Evolutionary conservation across 2,113 vertebrate genomes (phyloP).

Genomic region (Thalassarche chlororhynchos): DNA sequence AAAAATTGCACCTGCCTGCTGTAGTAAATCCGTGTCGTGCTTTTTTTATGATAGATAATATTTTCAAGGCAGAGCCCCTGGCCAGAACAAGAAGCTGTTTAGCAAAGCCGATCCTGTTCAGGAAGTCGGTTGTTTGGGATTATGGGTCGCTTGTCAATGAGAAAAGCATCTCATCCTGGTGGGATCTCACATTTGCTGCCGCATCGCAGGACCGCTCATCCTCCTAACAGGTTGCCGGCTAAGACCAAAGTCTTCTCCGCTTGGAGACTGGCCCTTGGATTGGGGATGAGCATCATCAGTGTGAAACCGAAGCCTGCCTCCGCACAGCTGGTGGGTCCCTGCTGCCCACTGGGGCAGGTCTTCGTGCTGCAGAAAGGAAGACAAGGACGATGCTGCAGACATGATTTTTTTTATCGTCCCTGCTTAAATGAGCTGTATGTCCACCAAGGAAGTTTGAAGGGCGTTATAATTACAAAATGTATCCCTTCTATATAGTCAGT

Average conservation of each 20-base stretch:
- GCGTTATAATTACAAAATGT: constrained; percentile 58
- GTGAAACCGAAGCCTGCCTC: constrained; percentile 50
- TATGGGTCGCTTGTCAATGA: background rate
- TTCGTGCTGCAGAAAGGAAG: constrained; percentile 46
- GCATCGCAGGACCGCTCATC: background rate
- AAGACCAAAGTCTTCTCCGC: background rate
- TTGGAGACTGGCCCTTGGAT: background rate
- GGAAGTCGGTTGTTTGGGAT: background rate
- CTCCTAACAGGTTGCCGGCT: background rate
- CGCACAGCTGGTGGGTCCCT: constrained; percentile 37
- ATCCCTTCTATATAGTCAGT: constrained; percentile 41
- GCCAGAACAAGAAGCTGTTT: background rate
- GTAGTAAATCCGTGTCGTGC: constrained; percentile 32
- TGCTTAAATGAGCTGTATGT: constrained; percentile 50
- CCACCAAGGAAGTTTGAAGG: constrained; percentile 55
- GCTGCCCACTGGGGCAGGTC: constrained; percentile 42
- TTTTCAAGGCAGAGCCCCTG: background rate
- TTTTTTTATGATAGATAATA: constrained; percentile 43
- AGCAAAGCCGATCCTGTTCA: background rate
- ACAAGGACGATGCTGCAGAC: background rate
- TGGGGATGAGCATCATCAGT: background rate
- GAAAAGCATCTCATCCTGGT: constrained; percentile 25
- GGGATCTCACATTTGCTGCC: constrained; percentile 17
- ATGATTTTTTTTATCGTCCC: constrained; percentile 54
- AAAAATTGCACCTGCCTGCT: constrained; percentile 45